Base-by-base conservation (phyloP, 2,113 vertebrate genomes). In the Typhlomys cinereus region DNA sequence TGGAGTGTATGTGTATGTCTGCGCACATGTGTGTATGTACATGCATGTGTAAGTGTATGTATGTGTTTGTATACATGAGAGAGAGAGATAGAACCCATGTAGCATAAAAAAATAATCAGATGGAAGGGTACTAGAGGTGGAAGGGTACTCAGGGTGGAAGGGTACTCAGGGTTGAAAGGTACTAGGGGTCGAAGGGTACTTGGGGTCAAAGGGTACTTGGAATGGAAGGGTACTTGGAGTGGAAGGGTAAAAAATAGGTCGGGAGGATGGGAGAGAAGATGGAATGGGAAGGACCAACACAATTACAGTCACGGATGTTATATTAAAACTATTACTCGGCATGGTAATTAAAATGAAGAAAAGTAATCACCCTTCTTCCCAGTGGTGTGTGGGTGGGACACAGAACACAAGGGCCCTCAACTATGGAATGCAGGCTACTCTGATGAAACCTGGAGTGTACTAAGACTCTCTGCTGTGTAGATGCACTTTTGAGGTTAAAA, bases 361-460 rank as follows among this genome's bases (percentile, higher is more conserved):
- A 29, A 36, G 12, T 4, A 81, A 59, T 78, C 34, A 82, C 50
- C 46, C 34, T 59, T 50, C 7, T 17, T 61, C 46, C 31, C 12
- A 7, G 7, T 9, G 21, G 15, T 6, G 21, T 36, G 25, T 25
- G 1, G 4, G 7, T 23, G 17, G 36, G 4, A 31, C 20, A 27
- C 7, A 57, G 31, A 23, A 18, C 52, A 62, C 11, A 12, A 3
- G 39, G n/a, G 13, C 23, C 18, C 11, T 70, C 18, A 11, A 7
- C 27, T 6, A 0, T 0, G 5, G 0, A 3, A 3, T 70, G 7
- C 39, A 61, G 84, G 39, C 17, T 25, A 12, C 7, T 1, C 2
- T 2, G 1, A 0, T 3, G 18, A 27, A 27, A 64, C 41, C 20
- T 61, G 0, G n/a, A 39, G 25, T 15, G 13, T 0, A 4, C 29